Evolutionary conservation across 2,113 vertebrate genomes (phyloP).

Genomic region (Thunnus thynnus): DNA sequence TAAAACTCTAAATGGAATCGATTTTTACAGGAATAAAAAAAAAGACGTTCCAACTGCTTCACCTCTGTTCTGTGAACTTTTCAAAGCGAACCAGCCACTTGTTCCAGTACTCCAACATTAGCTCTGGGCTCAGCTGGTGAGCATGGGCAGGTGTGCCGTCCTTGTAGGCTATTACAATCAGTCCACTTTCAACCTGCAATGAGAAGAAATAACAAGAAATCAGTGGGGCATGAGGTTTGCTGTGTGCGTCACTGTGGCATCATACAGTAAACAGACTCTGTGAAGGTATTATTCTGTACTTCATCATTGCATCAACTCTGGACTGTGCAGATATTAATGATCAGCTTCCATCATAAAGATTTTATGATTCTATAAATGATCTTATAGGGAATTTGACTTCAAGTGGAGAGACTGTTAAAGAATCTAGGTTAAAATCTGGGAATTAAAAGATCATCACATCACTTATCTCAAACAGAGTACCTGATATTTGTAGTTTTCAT

Average conservation of each 20-base stretch:
- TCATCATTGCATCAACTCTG: no score
- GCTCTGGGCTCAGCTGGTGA: conserved; percentile 86
- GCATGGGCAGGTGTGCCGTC: conserved; percentile 92
- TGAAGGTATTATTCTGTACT: no score
- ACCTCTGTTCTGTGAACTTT: conserved; percentile 85
- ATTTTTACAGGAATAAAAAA: background rate
- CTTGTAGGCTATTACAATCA: conserved; percentile 96
- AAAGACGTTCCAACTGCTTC: background rate
- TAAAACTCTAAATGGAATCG: background rate
- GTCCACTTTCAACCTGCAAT: conserved; percentile 90
- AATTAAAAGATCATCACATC: background rate
- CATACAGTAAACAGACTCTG: no score
- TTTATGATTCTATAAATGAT: background rate
- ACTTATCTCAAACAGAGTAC: conserved; percentile 77
- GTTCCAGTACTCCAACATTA: conserved; percentile 91
- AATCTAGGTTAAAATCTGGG: background rate
- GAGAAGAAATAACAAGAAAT: conserved; percentile 8
- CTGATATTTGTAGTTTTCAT: conserved; percentile 94
- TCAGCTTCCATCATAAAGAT: background rate
- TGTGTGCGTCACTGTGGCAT: background rate
- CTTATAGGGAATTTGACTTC: background rate
- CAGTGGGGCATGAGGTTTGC: background rate
- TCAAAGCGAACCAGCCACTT: conserved; percentile 93
- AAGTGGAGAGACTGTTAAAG: background rate
- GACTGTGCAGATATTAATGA: no score